Evolutionary conservation across 2,797 vertebrate species (phyloP), one percentile per base, ranked within the genome.

Genomic region (Lateolabrax maculatus): DNA sequence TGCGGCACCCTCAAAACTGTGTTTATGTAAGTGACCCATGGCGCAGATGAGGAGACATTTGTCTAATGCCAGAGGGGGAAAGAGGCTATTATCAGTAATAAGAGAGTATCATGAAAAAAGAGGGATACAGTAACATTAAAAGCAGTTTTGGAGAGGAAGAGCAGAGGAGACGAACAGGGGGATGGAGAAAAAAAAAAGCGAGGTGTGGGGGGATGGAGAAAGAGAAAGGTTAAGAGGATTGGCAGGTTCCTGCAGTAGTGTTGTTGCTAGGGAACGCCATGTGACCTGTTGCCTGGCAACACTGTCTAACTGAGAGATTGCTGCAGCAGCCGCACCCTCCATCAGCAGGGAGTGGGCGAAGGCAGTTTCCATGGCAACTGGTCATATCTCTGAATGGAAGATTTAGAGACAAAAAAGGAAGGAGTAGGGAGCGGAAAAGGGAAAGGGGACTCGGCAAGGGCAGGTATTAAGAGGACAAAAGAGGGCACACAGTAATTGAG

Each of bases 251-350:
- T 94, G 93, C 90, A 91, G 94, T 94, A 93, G 89, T 92, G 93
- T 89, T 95, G 95, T 96, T 96, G 94, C 95, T 95, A 96, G 93
- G 95, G 86, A 95, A 95, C 92, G 85, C 87, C 94, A 95, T 95
- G 94, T 94, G 93, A 95, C 92, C 91, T 90, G 95, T 96, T 95
- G 93, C 95, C 90, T 93, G 85, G 95, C 93, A 96, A 95, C 95
- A 91, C 88, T 89, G 90, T 91, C 88, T 94, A 93, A 94, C 93
- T 84, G 92, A 94, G 90, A 88, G 89, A 94, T 92, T 95, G 94
- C 95, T 94, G 94, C 95, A 94, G 95, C 89, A 93, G 90, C 92
- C 92, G 91, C 91, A 91, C 92, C 92, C 93, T 91, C 93, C 87
- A 85, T 94, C 92, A 92, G 94, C 90, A 86, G 90, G 88, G 89